Base-by-base conservation (phyloP, 2,888 invertebrate genomes). In the Phalera bucephala region DNA sequence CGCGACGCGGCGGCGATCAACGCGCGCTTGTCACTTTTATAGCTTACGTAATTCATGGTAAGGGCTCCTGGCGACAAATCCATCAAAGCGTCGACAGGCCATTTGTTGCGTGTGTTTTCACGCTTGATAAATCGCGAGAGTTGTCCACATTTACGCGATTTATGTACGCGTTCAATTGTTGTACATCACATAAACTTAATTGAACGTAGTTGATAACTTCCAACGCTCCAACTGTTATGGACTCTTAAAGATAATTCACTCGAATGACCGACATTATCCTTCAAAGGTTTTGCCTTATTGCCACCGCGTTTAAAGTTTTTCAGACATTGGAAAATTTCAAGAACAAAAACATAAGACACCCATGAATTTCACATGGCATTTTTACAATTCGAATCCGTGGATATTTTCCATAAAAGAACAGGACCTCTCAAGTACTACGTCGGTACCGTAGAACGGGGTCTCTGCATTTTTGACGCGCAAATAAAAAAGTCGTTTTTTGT, bases 21-120 rank as follows among this genome's bases (percentile, higher is more conserved):
- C 60, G 56, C 58, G 52, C 41, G 53, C 63, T 62, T 72, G 68
- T 72, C 70, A 68, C 64, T 66, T 72, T 72, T 71, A 72, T 70
- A 64, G 69, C 75, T 58, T 47, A 62, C 62, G 67, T 71, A 63
- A 68, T 67, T 72, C 74, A 73, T 80, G 72, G 84, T 80, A 77
- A 77, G 80, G 80, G 79, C 73, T 66, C 62, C 62, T 76, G 87
- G 87, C 86, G 87, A 85, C 88, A 77, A 72, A 88, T 88, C 83
- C 83, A 85, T 88, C 88, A 86, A 78, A 68, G 66, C 61, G 83
- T 80, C 81, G 87, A 87, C 88, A 80, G 85, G 78, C 78, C 83
- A 85, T 87, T 87, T 80, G 86, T 87, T 84, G 85, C 78, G 77
- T 78, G 77, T 79, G 84, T 82, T 83, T 84, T 81, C 80, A 80